Base-by-base conservation (phyloP, 2,113 vertebrate species). In the Neoarius graeffei region DNA sequence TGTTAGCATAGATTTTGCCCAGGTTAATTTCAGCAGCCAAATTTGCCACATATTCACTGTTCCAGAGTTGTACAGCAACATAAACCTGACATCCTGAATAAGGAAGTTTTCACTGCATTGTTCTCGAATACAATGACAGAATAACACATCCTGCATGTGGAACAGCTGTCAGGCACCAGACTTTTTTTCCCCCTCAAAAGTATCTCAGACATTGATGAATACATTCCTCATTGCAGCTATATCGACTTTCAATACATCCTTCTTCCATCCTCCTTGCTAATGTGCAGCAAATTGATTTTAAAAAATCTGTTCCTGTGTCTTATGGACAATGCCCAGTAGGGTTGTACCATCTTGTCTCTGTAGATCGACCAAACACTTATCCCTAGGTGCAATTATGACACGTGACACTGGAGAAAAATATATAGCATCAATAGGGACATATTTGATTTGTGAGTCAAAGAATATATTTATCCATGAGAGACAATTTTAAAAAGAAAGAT, bases 181-280 rank as follows among this genome's bases (percentile, higher is more conserved):
- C 52, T 4, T 59, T 77, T 19, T 19, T 35, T 13, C n/a, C 10
- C 42, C 50, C 69, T 50, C 27, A 71, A 90, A 52, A 50, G 50
- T 79, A 60, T 54, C 50, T 62, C 86, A 69, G 35, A 5, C 5
- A 19, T 57, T 42, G 50, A n/a, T 30, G 56, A 89, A 90, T 88
- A 84, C 84, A 84, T 86, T 52, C 88, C 73, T 87, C 88, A 92
- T 95, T 93, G 91, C 83, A 27, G 57, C 79, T 56, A 85, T 89
- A 94, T 94, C 50, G 91, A 93, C 93, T 66, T 85, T 56, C 57
- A 4, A 20, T 15, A 27, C 13, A 81, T 54, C 77, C 88, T 30
- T 42, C 76, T 86, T 86, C 54, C 30, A 20, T 62, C 85, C 85
- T 83, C 50, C 7, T 86, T 85, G 88, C 88, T 77, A 74, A 87